Conservation (phyloP, 2,113 vertebrate species). For the Climacteris rufus region DNA sequence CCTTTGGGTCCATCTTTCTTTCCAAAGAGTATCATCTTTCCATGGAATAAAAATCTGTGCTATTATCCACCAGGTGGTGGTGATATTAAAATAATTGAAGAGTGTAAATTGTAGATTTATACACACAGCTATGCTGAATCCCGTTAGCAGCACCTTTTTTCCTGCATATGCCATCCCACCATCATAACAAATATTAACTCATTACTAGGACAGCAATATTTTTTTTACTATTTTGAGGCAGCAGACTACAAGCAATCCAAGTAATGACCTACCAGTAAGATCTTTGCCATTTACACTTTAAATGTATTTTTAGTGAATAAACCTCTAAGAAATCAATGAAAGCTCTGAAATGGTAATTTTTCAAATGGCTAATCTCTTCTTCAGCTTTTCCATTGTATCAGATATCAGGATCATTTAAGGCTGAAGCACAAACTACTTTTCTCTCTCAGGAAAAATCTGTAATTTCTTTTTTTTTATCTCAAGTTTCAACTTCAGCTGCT, state of each 20-base stretch:
- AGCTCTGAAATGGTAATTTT: constrained; percentile 37
- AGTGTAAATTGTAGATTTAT: not conserved
- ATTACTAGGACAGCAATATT: not conserved
- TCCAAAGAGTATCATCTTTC: not conserved
- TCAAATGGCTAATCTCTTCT: constrained; percentile 35
- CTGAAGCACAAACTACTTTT: constrained; percentile 5
- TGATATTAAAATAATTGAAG: not conserved
- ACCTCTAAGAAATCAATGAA: constrained; percentile 25
- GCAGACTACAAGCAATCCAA: not conserved
- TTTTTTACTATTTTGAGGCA: not conserved
- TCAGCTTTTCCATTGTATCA: constrained; percentile 21
- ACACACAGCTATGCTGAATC: not conserved
- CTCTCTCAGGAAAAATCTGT: not conserved
- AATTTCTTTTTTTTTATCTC: constrained; percentile 8
- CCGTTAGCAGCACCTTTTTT: not conserved
- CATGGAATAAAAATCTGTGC: not conserved
- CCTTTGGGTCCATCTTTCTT: not conserved
- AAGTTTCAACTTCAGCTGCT: not conserved
- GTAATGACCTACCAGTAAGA: not conserved
- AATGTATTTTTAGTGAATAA: constrained; percentile 25
- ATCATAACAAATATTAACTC: not conserved
- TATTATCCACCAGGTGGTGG: not conserved
- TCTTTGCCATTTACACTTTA: not conserved
- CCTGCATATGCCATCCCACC: not conserved
- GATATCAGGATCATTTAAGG: constrained; percentile 4